Conservation (phyloP, 2,113 vertebrate genomes). For the Thamnophis sirtalis region DNA sequence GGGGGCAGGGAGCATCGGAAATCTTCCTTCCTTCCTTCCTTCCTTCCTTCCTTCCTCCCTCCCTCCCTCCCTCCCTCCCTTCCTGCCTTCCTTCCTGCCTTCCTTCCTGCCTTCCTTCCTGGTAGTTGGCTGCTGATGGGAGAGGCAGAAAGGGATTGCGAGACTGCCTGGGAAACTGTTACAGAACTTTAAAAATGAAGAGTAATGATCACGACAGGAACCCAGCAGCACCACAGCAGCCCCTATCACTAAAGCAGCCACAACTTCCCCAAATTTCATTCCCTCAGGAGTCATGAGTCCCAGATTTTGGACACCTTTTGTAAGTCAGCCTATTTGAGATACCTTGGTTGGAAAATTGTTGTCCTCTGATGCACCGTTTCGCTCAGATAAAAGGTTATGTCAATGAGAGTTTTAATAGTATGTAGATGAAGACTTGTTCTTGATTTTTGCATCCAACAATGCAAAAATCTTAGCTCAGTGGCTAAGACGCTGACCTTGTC, state of each 20-base stretch:
- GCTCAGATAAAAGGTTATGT: not conserved
- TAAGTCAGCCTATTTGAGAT: not conserved
- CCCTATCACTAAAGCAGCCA: not conserved
- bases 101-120: too few species aligned
- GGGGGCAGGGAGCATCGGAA: not conserved
- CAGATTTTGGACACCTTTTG: not conserved
- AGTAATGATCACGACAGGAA: not conserved
- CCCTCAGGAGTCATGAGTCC: not conserved
- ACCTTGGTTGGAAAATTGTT: not conserved
- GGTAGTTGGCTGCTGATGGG: not conserved
- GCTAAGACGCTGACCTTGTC: too few species aligned
- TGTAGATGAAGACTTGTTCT: not conserved
- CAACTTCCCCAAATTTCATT: not conserved
- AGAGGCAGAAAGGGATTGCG: not conserved
- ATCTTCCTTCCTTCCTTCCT: not conserved
- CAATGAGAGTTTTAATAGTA: not conserved
- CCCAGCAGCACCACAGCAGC: not conserved
- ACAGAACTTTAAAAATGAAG: not conserved
- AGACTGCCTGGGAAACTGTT: not conserved
- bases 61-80: too few species aligned
- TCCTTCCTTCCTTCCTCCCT: not conserved
- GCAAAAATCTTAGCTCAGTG: too few species aligned
- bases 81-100: too few species aligned
- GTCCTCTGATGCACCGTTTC: not conserved
- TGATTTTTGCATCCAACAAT: not conserved